These are phyloP conservation scores for Apis florea DNA, from an alignment of 1,140 invertebrate genomes.

Conservation along the genomic window DNA sequence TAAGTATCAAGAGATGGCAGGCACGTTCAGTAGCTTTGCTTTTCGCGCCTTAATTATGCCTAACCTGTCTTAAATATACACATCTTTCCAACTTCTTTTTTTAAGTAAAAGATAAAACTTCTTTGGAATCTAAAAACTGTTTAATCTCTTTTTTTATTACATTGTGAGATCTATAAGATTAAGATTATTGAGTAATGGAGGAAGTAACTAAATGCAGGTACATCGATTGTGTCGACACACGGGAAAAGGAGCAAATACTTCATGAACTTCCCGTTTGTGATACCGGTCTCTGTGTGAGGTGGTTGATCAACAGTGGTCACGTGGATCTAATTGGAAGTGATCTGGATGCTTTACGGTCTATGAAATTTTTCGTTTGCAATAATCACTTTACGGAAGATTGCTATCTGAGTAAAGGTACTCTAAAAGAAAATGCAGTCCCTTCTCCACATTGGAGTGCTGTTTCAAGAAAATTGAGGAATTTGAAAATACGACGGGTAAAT, in stretches of 20 bases:
- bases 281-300: constrained; percentile 52
- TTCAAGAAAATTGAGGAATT: constrained; percentile 9
- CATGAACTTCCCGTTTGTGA: constrained; percentile 53
- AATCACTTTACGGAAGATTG: constrained; percentile 52
- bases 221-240: constrained; percentile 46
- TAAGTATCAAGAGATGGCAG: constrained; percentile 27
- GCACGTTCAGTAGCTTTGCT: constrained; percentile 1
- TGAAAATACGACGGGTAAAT: constrained; percentile 30
- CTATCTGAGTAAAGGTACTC: constrained; percentile 39
- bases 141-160: neutral
- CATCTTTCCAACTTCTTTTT: constrained; percentile 1
- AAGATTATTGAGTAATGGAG: constrained; percentile 30
- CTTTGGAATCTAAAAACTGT: neutral
- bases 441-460: constrained; percentile 43
- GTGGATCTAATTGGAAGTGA: constrained; percentile 51
- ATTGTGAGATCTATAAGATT: neutral
- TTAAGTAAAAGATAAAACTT: neutral
- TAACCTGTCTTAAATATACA: constrained; percentile 21
- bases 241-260: constrained; percentile 50
- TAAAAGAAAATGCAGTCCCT: constrained; percentile 56
- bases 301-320: constrained; percentile 58
- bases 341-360: constrained; percentile 35
- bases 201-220: constrained; percentile 57
- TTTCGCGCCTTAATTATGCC: constrained; percentile 24
- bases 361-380: constrained; percentile 55